phyloP scores from a whole-genome alignment of 2,797 vertebrate genomes.

The Halcyon smyrnensis region DNA sequence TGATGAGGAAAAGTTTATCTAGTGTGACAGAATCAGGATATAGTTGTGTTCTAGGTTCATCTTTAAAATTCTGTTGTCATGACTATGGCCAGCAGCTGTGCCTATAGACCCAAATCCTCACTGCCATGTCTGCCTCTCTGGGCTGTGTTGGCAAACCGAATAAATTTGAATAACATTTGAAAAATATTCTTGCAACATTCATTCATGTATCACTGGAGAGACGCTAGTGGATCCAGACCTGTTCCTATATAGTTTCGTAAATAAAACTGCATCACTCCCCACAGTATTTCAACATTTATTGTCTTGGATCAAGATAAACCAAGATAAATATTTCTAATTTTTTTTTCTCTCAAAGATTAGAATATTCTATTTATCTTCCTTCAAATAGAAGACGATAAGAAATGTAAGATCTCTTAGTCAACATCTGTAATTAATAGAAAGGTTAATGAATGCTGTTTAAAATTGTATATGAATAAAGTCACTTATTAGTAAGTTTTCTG shows the following conservation, averaged over 20 bases:
- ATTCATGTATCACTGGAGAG: neutral
- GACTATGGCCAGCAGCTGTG: conserved; percentile 65
- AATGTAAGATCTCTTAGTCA: neutral
- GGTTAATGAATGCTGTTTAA: neutral
- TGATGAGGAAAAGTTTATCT: conserved; percentile 67
- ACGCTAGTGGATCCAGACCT: neutral
- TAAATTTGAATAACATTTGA: conserved; percentile 41
- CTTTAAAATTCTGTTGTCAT: conserved; percentile 66
- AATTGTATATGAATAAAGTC: neutral
- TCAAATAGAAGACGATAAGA: neutral
- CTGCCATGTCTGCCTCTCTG: conserved; percentile 38
- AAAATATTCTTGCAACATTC: conserved; percentile 42
- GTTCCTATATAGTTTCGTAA: neutral
- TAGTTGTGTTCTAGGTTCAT: conserved; percentile 60
- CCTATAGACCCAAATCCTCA: conserved; percentile 29
- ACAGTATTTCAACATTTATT: conserved; percentile 27
- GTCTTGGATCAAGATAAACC: neutral
- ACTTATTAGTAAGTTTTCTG: neutral
- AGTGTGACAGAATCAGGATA: conserved; percentile 71
- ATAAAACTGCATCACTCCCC: conserved; percentile 12
- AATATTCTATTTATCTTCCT: neutral
- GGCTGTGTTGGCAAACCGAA: conserved; percentile 47
- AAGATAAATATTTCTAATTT: neutral
- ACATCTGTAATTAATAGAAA: neutral
- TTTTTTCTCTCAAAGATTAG: neutral